A percentile compares a stretch with the other conserved stretches of the same genome.
Conservation (phyloP, 2,797 vertebrate species). For the Adelosebastes latens region DNA sequence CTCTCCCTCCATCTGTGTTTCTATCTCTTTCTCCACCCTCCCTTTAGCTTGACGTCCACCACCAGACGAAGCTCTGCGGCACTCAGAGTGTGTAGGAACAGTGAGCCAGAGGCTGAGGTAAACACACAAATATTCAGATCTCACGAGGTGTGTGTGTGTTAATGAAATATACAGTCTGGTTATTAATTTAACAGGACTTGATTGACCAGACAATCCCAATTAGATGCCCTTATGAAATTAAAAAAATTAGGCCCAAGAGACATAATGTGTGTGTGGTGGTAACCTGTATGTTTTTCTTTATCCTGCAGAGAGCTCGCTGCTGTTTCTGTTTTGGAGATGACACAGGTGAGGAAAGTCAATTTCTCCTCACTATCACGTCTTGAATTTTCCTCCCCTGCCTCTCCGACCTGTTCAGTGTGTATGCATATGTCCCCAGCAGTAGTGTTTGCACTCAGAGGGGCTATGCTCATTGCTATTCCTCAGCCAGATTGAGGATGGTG, state of each 20-base stretch:
- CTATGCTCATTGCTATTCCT: constrained; percentile 69
- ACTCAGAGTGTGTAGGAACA: constrained; percentile 85
- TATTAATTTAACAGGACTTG: neutral
- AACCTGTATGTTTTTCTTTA: constrained; percentile 42
- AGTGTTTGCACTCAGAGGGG: constrained; percentile 36
- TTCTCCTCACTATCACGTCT: neutral
- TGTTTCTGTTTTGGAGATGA: constrained; percentile 92
- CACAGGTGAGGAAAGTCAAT: constrained; percentile 82
- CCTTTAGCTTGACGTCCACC: constrained; percentile 91
- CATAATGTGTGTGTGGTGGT: neutral
- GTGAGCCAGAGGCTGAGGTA: constrained; percentile 91
- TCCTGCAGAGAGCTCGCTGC: constrained; percentile 92
- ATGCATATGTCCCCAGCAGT: constrained; percentile 23
- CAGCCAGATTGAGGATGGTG: constrained; percentile 57
- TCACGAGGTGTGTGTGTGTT: neutral
- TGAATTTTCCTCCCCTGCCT: neutral
- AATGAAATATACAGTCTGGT: constrained; percentile 18
- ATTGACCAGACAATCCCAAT: neutral
- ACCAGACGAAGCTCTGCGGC: constrained; percentile 94
- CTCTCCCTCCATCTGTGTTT: constrained; percentile 15
- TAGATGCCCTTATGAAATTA: neutral
- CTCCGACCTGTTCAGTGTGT: constrained; percentile 8
- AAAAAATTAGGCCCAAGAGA: constrained; percentile 3
- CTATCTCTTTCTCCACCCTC: constrained; percentile 16
- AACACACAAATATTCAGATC: constrained; percentile 31